Conservation (phyloP, 2,797 vertebrate genomes). For the Parotocinclus haroldoi region DNA sequence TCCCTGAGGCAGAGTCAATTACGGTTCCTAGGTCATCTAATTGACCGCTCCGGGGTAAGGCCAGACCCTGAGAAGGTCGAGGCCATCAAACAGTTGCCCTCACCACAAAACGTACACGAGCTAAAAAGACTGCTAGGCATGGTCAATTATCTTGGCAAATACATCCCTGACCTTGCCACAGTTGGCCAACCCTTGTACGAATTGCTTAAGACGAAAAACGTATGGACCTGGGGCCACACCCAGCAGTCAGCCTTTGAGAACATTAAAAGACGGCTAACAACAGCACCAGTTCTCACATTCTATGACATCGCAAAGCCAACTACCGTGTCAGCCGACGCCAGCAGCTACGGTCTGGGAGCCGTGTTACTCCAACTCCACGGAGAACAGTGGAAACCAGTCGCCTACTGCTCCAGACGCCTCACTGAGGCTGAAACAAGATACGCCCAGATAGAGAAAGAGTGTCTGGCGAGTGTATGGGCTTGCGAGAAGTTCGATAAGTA, state of each 20-base stretch:
- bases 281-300: slow-evolving; percentile 16
- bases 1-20: not conserved
- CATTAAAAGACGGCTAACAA: slow-evolving; percentile 8
- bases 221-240: slow-evolving; percentile 25
- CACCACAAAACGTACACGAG: slow-evolving; percentile 6
- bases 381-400: too few species aligned
- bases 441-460: too few species aligned
- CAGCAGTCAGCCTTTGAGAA: slow-evolving; percentile 11
- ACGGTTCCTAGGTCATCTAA: slow-evolving; percentile 9
- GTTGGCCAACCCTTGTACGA: slow-evolving; percentile 36
- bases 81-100: slow-evolving; percentile 2
- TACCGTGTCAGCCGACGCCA: slow-evolving; percentile 1
- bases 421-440: too few species aligned
- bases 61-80: slow-evolving; percentile 17
- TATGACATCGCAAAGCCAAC: slow-evolving; percentile 1
- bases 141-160: too few species aligned
- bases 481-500: too few species aligned
- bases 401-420: too few species aligned
- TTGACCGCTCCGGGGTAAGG: not conserved
- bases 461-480: too few species aligned
- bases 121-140: slow-evolving; percentile 20
- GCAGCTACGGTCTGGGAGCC: not conserved
- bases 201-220: slow-evolving; percentile 21
- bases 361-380: not conserved
- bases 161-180: too few species aligned